Evolutionary conservation across 2,113 vertebrate species (phyloP).

Genomic region (Apteryx mantelli): DNA sequence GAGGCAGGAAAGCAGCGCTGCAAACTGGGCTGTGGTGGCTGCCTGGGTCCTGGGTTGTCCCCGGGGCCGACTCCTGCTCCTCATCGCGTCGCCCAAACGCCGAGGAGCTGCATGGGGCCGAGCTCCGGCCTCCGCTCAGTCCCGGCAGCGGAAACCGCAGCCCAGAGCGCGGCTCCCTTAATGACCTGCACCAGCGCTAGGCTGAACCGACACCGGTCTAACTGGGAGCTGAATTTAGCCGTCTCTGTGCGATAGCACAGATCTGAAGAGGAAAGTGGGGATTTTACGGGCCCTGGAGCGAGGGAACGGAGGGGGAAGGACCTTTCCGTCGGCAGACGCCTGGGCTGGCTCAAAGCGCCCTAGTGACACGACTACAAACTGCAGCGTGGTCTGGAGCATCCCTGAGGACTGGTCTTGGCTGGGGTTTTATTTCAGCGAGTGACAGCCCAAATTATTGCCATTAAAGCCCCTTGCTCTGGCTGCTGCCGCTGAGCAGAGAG

Average conservation of each 20-base stretch:
- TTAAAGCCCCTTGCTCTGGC: neutral
- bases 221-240: neutral
- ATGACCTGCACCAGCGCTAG: neutral
- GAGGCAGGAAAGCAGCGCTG: neutral
- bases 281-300: neutral
- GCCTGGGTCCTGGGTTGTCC: neutral
- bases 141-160: rapidly evolving
- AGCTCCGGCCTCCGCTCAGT: neutral
- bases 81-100: neutral
- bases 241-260: rapidly evolving
- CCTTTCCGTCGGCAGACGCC: rapidly evolving
- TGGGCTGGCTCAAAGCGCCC: neutral
- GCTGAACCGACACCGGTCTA: neutral
- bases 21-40: neutral
- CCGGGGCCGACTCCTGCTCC: neutral
- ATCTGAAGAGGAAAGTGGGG: neutral
- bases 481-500: rapidly evolving
- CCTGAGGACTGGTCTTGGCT: rapidly evolving
- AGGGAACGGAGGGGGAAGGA: neutral
- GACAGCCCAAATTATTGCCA: neutral
- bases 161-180: neutral
- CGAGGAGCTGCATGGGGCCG: neutral
- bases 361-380: neutral
- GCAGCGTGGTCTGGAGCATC: neutral
- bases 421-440: neutral